Evolutionary conservation across 2,888 invertebrate species (phyloP), one percentile per base, ranked within the genome.

Genomic region (Acleris emargana): DNA sequence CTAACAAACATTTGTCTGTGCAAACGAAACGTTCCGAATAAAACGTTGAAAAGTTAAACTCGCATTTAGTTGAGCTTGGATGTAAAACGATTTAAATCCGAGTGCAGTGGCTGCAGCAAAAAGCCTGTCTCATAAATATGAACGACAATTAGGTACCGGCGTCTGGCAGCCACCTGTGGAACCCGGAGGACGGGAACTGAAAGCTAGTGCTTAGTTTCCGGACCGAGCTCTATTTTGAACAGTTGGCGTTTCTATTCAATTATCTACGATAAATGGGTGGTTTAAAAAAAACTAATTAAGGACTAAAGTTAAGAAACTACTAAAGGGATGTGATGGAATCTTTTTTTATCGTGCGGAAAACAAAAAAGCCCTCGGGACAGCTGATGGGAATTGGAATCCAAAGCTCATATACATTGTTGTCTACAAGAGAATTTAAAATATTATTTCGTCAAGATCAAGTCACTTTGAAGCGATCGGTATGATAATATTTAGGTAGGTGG

Each of bases 91-190:
- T 73, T 75, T 74, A 74, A 73, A 71, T 73, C 72, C 68, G 50
- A 68, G 60, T 63, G 73, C 72, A 75, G 73, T 20, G 58, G 38
- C 63, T 51, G 67, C 60, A 73, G 71, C 71, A 77, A 76, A 81
- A 80, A 78, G 72, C 64, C 70, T 74, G 68, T 72, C 81, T 82
- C 83, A 83, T 86, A 86, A 86, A 87, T 86, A 82, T 82, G 78
- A 82, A 82, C 77, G 78, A 79, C 82, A 83, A 83, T 85, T 82
- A 86, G 76, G 63, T 60, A 17, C 7, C 45, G 45, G 72, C 72
- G 75, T 73, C 76, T 78, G 74, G 70, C 70, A 50, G 71, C 73
- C 82, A 87, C 86, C 84, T 87, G 86, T 86, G 83, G 83, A 74
- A 64, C 62, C 32, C 16, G 50, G 18, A 16, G 32, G 45, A 20